phyloP scores from a whole-genome alignment of 2,888 invertebrate species.

The Caenorhabditis doughertyi region DNA sequence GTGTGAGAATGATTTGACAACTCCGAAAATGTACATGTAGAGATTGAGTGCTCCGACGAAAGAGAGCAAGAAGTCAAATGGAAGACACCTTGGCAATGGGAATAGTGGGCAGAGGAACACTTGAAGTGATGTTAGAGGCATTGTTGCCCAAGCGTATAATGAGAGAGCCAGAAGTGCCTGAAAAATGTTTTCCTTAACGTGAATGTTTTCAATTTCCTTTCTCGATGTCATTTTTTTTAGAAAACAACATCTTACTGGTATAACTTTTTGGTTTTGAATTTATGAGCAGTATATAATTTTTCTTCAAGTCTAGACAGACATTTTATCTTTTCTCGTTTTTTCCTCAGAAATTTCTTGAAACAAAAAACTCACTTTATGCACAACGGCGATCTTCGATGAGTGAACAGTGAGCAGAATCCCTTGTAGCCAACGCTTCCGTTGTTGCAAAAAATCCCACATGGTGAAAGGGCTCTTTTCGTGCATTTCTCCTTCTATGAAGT shows the following conservation, averaged over 20 bases:
- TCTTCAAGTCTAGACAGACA: no score
- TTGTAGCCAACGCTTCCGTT: conserved; percentile 94
- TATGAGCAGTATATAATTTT: no score
- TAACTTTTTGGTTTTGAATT: no score
- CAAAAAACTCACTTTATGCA: conserved; percentile 74
- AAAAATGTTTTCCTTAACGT: conserved; percentile 3
- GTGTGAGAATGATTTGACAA: conserved; percentile 94
- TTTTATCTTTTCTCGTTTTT: no score
- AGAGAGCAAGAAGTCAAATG: conserved; percentile 91
- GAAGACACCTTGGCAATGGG: conserved; percentile 88
- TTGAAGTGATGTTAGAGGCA: conserved; percentile 94
- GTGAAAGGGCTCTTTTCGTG: conserved; percentile 98
- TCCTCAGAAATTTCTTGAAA: conserved; percentile 3
- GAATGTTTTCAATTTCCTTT: neutral
- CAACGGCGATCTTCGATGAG: conserved; percentile 78
- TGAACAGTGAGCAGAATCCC: conserved; percentile 85
- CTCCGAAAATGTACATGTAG: conserved; percentile 98
- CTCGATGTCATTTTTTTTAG: neutral
- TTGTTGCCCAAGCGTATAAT: conserved; percentile 96
- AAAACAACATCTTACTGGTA: no score
- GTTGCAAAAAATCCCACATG: conserved; percentile 95
- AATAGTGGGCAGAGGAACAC: conserved; percentile 88
- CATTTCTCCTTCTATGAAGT: conserved; percentile 98
- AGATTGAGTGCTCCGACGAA: conserved; percentile 95
- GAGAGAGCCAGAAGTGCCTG: conserved; percentile 91